phyloP scores from a whole-genome alignment of 2,888 invertebrate genomes.

The Microctonus aethiopoides region DNA sequence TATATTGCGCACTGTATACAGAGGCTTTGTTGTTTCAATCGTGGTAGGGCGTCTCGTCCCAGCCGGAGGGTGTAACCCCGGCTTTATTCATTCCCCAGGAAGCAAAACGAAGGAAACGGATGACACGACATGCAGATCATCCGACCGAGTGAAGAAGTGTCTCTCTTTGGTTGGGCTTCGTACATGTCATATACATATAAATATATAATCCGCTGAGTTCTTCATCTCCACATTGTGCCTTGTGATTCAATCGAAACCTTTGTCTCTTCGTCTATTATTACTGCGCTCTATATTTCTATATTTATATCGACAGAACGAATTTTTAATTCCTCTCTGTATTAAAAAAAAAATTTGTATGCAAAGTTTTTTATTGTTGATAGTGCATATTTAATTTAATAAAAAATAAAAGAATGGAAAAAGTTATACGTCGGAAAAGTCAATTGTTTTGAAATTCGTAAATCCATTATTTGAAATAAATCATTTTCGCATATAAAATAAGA shows the following conservation, averaged over 20 bases:
- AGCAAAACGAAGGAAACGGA: constrained; percentile 60
- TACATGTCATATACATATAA: background rate
- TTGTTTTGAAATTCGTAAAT: constrained; percentile 6
- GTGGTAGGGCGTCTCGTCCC: constrained; percentile 58
- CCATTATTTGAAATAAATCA: constrained; percentile 24
- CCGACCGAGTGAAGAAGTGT: constrained; percentile 28
- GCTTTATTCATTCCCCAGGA: constrained; percentile 64
- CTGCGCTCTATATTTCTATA: background rate
- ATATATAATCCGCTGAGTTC: background rate
- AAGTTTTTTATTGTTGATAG: background rate
- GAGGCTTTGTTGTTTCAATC: constrained; percentile 44
- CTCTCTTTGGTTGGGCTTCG: constrained; percentile 5
- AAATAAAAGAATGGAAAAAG: constrained; percentile 9
- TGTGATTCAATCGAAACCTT: constrained; percentile 14
- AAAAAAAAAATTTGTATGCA: background rate
- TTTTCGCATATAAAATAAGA: constrained; percentile 21
- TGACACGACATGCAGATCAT: constrained; percentile 52
- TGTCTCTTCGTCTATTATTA: background rate
- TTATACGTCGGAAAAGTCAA: constrained; percentile 5
- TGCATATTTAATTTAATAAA: background rate
- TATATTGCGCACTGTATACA: background rate
- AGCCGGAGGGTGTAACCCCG: constrained; percentile 61
- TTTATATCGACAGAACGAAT: background rate
- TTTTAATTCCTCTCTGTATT: too few relatives aligned
- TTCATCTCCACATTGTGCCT: background rate